phyloP scores from a whole-genome alignment of 2,797 vertebrate species.

The Falco biarmicus region DNA sequence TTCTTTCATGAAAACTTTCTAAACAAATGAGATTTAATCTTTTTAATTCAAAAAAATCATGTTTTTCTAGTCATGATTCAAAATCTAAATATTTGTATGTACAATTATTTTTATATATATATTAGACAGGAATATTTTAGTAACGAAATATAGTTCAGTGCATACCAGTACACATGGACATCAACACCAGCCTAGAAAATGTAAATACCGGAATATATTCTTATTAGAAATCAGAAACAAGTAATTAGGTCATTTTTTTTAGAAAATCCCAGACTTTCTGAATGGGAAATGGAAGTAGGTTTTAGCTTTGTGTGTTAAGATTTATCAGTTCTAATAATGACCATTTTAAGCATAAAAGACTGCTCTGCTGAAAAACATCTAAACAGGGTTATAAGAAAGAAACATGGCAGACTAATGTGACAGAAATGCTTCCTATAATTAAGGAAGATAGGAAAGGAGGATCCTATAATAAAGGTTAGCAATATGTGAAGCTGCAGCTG shows the following conservation, averaged over 20 bases:
- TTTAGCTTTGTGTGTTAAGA: slow-evolving; percentile 1
- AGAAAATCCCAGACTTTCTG: background rate
- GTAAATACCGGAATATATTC: background rate
- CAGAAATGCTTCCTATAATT: background rate
- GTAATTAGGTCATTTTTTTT: background rate
- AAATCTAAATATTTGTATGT: background rate
- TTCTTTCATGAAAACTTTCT: background rate
- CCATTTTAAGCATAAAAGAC: background rate
- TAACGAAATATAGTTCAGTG: background rate
- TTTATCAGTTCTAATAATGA: background rate
- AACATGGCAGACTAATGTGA: background rate
- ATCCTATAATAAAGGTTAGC: background rate
- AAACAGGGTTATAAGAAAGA: background rate
- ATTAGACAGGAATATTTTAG: background rate
- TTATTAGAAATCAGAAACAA: background rate
- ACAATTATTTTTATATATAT: background rate
- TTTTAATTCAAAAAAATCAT: background rate
- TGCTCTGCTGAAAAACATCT: background rate
- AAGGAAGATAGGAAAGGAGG: background rate
- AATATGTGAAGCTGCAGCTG: background rate
- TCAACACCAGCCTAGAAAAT: background rate
- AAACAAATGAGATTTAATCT: background rate
- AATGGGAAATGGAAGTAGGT: background rate
- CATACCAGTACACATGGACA: background rate
- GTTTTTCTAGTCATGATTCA: background rate